Base-by-base conservation (phyloP, 2,888 invertebrate genomes). In the Mythimna impura region DNA sequence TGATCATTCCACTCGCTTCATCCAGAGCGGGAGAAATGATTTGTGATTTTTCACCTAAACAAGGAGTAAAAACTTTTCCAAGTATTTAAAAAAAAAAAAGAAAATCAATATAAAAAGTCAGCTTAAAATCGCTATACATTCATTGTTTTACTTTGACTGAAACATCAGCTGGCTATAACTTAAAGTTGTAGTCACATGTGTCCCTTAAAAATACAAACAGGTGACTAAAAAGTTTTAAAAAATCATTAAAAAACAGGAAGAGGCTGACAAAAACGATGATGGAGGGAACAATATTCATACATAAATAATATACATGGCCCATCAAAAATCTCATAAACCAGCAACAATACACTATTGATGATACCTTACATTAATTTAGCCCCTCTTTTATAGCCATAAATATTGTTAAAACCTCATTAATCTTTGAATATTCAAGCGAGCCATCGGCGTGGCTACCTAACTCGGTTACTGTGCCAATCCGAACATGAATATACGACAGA, bases 331-430 rank as follows among this genome's bases (percentile, higher is more conserved):
- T 72, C 62, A 55, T 58, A 40, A 70, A 71, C 73, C 63, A 58
- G 57, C 50, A 64, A 76, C 75, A 83, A 71, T 63, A 47, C 71
- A 65, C 73, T 72, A 74, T 81, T 78, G 40, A 77, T 78, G 68
- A 71, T 65, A 65, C 69, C 69, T 62, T 61, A 76, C 66, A 62
- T 84, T 72, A 84, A 77, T 73, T 67, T 60, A 73, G 64, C 34
- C 54, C 60, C 81, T 78, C 71, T 76, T 84, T 82, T 80, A 66
- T 73, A 47, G 67, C 70, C 73, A 85, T 84, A 78, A 85, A 84
- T 84, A 85, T 71, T 80, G 75, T 82, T 82, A 80, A 82, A 82
- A 80, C 68, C 77, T 84, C 83, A 82, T 84, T 85, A 80, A 82
- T 80, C 73, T 85, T 85, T 84, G 78, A 85, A 80, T 85, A 85